Percentiles rank a stretch among this genome's conserved stretches.
Evolutionary conservation across 2,113 vertebrate species (phyloP).

Genomic region (Pyrgilauda ruficollis): DNA sequence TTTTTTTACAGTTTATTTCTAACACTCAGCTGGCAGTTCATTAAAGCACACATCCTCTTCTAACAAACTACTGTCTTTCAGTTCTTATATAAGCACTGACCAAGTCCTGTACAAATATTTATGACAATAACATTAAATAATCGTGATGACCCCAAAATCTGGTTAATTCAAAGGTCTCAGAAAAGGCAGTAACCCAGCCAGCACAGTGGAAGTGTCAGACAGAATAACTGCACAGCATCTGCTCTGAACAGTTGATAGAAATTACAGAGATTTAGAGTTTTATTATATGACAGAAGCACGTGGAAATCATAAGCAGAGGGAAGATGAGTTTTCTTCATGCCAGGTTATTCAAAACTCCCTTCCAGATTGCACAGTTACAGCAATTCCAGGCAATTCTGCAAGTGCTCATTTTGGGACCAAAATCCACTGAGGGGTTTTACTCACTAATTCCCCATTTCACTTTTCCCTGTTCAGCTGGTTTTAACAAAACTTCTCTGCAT

Average conservation of each 20-base stretch:
- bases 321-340: not conserved
- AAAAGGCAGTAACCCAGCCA: conserved; percentile 28
- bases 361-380: fast-evolving
- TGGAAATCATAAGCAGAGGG: not conserved
- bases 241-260: not conserved
- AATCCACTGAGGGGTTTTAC: not conserved
- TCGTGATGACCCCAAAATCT: conserved; percentile 36
- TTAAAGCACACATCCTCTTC: conserved; percentile 48
- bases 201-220: not conserved
- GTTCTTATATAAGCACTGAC: conserved; percentile 39
- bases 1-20: conserved; percentile 27
- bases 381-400: not conserved
- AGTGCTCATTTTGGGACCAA: not conserved
- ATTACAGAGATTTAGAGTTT: not conserved
- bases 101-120: conserved; percentile 51
- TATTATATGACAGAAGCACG: not conserved
- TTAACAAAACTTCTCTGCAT: not conserved
- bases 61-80: conserved; percentile 35
- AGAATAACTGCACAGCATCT: conserved; percentile 3
- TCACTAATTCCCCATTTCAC: not conserved
- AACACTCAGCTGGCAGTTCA: conserved; percentile 38
- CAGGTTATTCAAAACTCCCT: not conserved
- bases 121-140: conserved; percentile 55
- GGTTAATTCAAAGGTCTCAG: conserved; percentile 29
- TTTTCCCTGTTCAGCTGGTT: fast-evolving